phyloP scores from a whole-genome alignment of 2,888 invertebrate genomes.

The Congeria kusceri region DNA sequence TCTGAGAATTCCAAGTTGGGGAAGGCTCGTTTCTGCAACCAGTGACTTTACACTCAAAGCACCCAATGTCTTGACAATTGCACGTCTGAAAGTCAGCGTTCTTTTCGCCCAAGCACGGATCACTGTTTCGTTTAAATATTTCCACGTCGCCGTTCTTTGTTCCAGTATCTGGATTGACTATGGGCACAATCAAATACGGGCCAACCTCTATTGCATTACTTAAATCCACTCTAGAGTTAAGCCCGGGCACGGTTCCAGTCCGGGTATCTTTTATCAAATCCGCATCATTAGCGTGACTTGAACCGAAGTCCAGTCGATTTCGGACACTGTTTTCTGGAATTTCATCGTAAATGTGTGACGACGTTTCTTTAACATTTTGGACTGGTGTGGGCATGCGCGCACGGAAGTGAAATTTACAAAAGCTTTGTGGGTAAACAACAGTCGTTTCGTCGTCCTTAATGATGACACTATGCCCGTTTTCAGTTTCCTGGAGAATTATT shows the following conservation, averaged over 20 bases:
- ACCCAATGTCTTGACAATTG: slow-evolving; percentile 22
- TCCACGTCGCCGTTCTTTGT: slow-evolving; percentile 49
- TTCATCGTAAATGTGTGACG: slow-evolving; percentile 62
- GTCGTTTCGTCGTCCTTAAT: slow-evolving; percentile 57
- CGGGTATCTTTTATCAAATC: slow-evolving; percentile 58
- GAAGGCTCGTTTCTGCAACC: slow-evolving; percentile 8
- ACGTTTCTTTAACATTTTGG: slow-evolving; percentile 53
- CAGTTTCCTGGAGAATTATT: slow-evolving; percentile 57
- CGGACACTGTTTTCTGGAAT: slow-evolving; percentile 51
- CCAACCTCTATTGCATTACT: slow-evolving; percentile 64
- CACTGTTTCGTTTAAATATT: slow-evolving; percentile 53
- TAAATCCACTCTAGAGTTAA: slow-evolving; percentile 46
- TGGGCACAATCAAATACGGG: slow-evolving; percentile 62
- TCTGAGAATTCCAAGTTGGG: slow-evolving; percentile 28
- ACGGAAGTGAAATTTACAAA: slow-evolving; percentile 43
- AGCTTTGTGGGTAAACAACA: slow-evolving; percentile 51
- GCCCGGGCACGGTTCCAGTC: not conserved
- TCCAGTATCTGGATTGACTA: slow-evolving; percentile 45
- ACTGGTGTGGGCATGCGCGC: slow-evolving; percentile 60
- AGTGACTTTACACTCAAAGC: slow-evolving; percentile 23
- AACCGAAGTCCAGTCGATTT: slow-evolving; percentile 30
- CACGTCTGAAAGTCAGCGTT: slow-evolving; percentile 15
- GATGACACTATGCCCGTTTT: slow-evolving; percentile 58
- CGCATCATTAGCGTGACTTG: slow-evolving; percentile 39
- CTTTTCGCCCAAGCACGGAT: not conserved